Evolutionary conservation across 2,113 vertebrate genomes (phyloP).

Genomic region (Hippocampus abdominalis): DNA sequence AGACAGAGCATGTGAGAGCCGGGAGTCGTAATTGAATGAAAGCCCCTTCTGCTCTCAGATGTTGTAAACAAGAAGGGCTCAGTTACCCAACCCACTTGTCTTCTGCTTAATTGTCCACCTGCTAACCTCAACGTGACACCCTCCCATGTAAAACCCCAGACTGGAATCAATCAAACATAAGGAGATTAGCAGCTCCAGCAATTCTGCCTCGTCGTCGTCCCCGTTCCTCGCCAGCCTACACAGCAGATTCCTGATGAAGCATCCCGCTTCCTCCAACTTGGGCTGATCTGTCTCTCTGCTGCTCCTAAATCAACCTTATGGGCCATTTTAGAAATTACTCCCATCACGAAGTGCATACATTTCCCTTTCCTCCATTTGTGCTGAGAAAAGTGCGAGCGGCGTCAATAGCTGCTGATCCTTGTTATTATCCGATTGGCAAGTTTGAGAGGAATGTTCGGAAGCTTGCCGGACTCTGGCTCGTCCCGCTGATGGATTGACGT

Average conservation of each 20-base stretch:
- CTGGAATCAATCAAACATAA: constrained; percentile 2
- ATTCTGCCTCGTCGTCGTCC: constrained; percentile 1
- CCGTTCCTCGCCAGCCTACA: constrained; percentile 31
- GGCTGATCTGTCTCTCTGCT: constrained; percentile 54
- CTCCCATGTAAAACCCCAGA: not conserved
- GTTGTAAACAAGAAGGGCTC: constrained; percentile 51
- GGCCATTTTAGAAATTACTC: constrained; percentile 67
- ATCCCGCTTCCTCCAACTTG: constrained; percentile 54
- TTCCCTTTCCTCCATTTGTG: constrained; percentile 48
- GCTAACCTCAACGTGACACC: constrained; percentile 20
- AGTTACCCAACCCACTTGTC: constrained; percentile 22
- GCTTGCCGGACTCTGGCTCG: not conserved
- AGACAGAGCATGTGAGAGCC: constrained; percentile 47
- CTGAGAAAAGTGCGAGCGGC: constrained; percentile 31
- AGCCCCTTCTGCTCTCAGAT: constrained; percentile 43
- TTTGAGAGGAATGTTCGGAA: not conserved
- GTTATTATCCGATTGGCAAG: not conserved
- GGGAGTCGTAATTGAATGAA: constrained; percentile 65
- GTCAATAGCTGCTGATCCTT: constrained; percentile 26
- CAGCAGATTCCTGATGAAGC: constrained; percentile 65
- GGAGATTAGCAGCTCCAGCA: not conserved
- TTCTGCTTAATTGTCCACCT: constrained; percentile 26
- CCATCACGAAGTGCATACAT: constrained; percentile 61
- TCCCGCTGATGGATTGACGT: not conserved
- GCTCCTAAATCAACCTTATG: constrained; percentile 67